These are phyloP conservation scores for Sakesphorus luctuosus DNA, from an alignment of 2,113 vertebrate genomes.

Conservation along the genomic window DNA sequence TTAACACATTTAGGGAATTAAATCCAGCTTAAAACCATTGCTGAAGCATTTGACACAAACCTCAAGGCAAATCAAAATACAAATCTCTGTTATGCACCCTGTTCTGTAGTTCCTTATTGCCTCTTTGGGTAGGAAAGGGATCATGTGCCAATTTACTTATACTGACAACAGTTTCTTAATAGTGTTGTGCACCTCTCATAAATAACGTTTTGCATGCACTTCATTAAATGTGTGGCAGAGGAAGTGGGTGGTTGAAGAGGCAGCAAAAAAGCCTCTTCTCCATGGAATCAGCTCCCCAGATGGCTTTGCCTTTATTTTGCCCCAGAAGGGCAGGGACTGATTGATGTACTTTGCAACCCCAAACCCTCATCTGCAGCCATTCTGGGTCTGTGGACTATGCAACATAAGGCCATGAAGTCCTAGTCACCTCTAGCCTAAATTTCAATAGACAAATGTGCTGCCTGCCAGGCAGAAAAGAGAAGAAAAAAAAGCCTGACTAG, in stretches of 20 bases:
- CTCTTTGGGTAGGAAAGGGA: neutral
- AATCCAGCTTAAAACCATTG: constrained; percentile 9
- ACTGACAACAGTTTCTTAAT: neutral
- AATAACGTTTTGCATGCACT: neutral
- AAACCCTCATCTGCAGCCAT: accelerated
- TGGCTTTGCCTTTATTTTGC: neutral
- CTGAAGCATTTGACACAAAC: neutral
- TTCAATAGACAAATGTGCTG: neutral
- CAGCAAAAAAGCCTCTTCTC: neutral
- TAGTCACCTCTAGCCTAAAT: neutral
- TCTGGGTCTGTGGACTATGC: neutral
- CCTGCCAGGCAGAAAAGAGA: neutral
- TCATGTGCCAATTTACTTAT: accelerated
- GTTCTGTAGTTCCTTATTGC: neutral
- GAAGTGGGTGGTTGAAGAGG: neutral
- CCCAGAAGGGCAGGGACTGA: neutral
- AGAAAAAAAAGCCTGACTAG: neutral
- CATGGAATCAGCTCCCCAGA: neutral
- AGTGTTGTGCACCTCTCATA: neutral
- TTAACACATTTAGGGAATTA: constrained; percentile 1
- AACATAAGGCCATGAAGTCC: neutral
- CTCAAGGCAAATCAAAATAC: neutral
- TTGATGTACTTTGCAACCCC: accelerated
- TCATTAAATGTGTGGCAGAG: neutral
- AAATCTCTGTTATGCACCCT: neutral